These are phyloP conservation scores for Ctenodactylus gundi DNA, from an alignment of 2,113 vertebrate genomes.

Conservation along the genomic window DNA sequence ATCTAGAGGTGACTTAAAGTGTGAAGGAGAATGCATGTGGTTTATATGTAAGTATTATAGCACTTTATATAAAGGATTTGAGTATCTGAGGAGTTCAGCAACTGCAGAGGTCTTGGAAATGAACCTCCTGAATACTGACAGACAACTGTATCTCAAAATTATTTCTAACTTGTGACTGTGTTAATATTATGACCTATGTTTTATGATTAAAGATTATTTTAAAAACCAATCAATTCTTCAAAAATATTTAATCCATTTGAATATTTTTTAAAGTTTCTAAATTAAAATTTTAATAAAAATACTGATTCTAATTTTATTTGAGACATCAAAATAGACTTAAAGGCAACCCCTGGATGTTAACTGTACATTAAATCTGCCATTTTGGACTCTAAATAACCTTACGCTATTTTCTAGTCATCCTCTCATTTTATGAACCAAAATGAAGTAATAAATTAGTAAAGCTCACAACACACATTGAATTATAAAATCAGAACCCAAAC, in stretches of 20 bases:
- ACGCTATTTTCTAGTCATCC: neutral
- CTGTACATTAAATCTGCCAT: neutral
- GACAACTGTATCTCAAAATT: neutral
- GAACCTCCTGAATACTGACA: neutral
- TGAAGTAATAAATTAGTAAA: neutral
- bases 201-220: neutral
- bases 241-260: slow-evolving; percentile 6
- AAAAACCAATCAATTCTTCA: neutral
- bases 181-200: neutral
- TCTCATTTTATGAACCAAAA: neutral
- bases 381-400: neutral
- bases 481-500: neutral
- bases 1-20: neutral
- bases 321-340: neutral
- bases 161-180: neutral
- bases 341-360: neutral
- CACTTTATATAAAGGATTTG: neutral
- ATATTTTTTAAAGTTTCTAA: neutral
- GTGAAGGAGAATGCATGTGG: neutral
- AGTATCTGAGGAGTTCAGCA: neutral
- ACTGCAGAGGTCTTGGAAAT: neutral
- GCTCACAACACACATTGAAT: neutral
- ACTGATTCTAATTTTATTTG: neutral
- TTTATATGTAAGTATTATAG: neutral
- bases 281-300: slow-evolving; percentile 15